Percentiles rank a stretch among this genome's conserved stretches.
These are phyloP conservation scores for Ernsta delagoae DNA, from an alignment of 2,888 invertebrate species.

Conservation along the genomic window DNA sequence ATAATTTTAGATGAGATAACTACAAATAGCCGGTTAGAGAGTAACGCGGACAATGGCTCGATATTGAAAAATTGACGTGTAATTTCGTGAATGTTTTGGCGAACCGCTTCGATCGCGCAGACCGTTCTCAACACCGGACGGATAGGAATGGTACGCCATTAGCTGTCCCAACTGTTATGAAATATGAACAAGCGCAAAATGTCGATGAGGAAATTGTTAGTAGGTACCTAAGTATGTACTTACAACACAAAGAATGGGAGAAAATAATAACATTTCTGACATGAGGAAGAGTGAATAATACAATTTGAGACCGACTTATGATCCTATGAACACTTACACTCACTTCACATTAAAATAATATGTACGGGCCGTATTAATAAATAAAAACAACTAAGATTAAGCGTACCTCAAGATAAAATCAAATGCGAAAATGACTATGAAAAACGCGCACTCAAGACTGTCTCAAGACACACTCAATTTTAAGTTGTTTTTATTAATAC, in stretches of 20 bases:
- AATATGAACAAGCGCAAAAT: constrained; percentile 12
- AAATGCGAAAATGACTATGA: no score
- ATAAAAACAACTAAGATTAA: no score
- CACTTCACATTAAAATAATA: no score
- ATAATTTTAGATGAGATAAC: constrained; percentile 68
- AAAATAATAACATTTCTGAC: neutral
- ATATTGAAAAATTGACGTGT: constrained; percentile 62
- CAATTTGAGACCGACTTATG: no score
- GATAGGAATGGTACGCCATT: constrained; percentile 23
- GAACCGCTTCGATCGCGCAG: constrained; percentile 44
- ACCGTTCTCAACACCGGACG: constrained; percentile 49
- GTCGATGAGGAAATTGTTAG: neutral
- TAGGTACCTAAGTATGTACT: no score
- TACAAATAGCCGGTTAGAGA: constrained; percentile 54
- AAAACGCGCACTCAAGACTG: no score
- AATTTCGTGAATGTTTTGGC: constrained; percentile 52
- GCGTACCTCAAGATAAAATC: no score
- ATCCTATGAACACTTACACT: no score
- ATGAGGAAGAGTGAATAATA: no score
- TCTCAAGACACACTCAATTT: no score
- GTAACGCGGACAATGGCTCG: constrained; percentile 61
- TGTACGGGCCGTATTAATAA: no score
- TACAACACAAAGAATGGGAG: neutral
- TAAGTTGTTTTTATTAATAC: no score
- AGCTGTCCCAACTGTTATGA: constrained; percentile 1